A percentile compares a stretch with the other conserved stretches of the same genome.
Conservation (phyloP, 2,888 invertebrate genomes). For the Plagodis dolabraria region DNA sequence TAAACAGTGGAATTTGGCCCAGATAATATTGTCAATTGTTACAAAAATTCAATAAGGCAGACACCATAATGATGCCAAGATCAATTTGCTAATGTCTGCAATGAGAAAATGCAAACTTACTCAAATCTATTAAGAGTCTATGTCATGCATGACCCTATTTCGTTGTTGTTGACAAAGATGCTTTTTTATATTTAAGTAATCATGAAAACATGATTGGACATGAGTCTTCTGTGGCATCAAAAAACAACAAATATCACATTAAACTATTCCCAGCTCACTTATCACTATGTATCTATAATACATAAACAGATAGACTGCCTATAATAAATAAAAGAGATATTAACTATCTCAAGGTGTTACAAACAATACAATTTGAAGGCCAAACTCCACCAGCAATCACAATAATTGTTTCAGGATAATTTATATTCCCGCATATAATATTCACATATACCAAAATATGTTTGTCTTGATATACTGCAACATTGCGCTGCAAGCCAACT, state of each 20-base stretch:
- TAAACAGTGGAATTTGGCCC: constrained; percentile 70
- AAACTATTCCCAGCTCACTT: no score
- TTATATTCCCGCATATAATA: constrained; percentile 73
- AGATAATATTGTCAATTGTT: constrained; percentile 55
- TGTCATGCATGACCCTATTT: no score
- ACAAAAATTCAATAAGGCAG: constrained; percentile 17
- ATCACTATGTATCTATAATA: no score
- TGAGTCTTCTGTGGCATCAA: no score
- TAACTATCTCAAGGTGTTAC: neutral
- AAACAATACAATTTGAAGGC: constrained; percentile 57
- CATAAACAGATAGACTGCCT: no score
- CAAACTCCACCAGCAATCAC: constrained; percentile 71
- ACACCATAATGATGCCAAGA: constrained; percentile 1
- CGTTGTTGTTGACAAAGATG: no score
- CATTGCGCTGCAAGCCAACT: constrained; percentile 57
- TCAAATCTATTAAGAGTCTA: neutral
- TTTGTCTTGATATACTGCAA: constrained; percentile 83
- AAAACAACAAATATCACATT: no score
- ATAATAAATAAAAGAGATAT: no score
- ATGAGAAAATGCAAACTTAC: neutral
- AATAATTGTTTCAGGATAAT: constrained; percentile 66
- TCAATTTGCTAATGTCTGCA: neutral
- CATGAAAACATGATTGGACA: no score
- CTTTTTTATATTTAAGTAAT: no score
- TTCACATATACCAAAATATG: constrained; percentile 85